Conservation (phyloP, 2,888 invertebrate genomes). For the Polydrusus cervinus region DNA sequence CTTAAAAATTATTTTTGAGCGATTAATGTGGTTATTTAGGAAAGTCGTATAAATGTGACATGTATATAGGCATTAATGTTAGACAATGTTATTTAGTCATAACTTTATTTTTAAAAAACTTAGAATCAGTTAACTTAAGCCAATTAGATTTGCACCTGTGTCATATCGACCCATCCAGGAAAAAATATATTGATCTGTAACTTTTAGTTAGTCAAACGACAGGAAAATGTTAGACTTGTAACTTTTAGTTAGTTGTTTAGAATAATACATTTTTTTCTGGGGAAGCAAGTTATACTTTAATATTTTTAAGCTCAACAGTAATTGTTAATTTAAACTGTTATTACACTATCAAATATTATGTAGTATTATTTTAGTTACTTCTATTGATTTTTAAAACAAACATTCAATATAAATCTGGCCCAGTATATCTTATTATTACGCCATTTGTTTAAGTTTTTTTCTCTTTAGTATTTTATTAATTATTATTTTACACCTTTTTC, state of each 20-base stretch:
- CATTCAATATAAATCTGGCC: too few relatives aligned
- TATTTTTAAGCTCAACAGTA: background rate
- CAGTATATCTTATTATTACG: too few relatives aligned
- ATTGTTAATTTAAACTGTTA: background rate
- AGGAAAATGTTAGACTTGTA: too few relatives aligned
- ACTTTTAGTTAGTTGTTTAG: background rate
- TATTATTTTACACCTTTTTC: too few relatives aligned
- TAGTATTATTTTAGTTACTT: background rate
- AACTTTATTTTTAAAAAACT: slow-evolving; percentile 26
- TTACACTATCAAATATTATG: background rate
- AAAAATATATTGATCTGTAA: too few relatives aligned
- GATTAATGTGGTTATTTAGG: slow-evolving; percentile 38
- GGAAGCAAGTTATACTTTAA: background rate
- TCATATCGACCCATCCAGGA: background rate
- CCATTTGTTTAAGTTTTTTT: too few relatives aligned
- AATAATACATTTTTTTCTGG: too few relatives aligned
- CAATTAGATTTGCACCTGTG: slow-evolving; percentile 16
- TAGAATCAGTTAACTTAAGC: background rate
- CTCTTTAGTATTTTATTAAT: too few relatives aligned
- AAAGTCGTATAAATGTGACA: slow-evolving; percentile 47
- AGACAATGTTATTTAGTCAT: slow-evolving; percentile 43
- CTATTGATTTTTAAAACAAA: background rate
- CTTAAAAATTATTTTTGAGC: slow-evolving; percentile 26
- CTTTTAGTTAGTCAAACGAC: too few relatives aligned
- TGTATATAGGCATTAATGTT: slow-evolving; percentile 45